A percentile compares a stretch with the other conserved stretches of the same genome.
Conservation (phyloP, 2,113 vertebrate genomes). For the Tautogolabrus adspersus region DNA sequence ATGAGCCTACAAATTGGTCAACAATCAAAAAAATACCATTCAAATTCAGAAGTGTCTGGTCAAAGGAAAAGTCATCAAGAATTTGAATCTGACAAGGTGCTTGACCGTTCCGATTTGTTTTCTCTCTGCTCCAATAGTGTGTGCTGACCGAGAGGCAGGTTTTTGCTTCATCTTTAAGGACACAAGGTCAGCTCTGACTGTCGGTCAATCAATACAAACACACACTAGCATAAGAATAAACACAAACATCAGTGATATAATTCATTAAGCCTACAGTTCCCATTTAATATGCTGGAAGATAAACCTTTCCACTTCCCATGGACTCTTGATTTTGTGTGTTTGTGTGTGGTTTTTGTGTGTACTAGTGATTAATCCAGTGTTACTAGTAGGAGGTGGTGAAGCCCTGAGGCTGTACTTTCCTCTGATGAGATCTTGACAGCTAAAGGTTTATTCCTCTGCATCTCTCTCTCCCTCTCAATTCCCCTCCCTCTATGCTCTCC, state of each 20-base stretch:
- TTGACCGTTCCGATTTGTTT: background rate
- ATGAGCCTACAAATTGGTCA: too few species aligned
- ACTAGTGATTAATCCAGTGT: constrained; percentile 64
- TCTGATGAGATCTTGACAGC: constrained; percentile 77
- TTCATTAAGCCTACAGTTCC: constrained; percentile 52
- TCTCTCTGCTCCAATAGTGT: constrained; percentile 1
- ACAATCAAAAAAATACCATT: too few species aligned
- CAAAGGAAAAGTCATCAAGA: background rate
- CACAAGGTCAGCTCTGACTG: constrained; percentile 24
- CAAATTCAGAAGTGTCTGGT: background rate
- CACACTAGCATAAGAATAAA: constrained; percentile 6
- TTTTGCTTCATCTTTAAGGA: constrained; percentile 29
- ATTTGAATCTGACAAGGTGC: background rate
- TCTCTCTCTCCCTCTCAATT: constrained; percentile 34
- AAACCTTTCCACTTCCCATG: constrained; percentile 38
- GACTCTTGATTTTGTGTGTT: constrained; percentile 6
- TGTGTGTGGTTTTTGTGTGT: constrained; percentile 3
- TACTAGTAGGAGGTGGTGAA: constrained; percentile 69
- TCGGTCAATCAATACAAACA: constrained; percentile 27
- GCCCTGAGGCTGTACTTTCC: constrained; percentile 66
- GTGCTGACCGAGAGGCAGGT: constrained; percentile 16
- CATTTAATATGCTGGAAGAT: constrained; percentile 52
- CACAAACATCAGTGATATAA: constrained; percentile 32
- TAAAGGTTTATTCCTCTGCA: constrained; percentile 66
- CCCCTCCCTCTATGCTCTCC: constrained; percentile 4